Evolutionary conservation across 2,113 vertebrate genomes (phyloP).

Genomic region (Ceyx cyanopectus): DNA sequence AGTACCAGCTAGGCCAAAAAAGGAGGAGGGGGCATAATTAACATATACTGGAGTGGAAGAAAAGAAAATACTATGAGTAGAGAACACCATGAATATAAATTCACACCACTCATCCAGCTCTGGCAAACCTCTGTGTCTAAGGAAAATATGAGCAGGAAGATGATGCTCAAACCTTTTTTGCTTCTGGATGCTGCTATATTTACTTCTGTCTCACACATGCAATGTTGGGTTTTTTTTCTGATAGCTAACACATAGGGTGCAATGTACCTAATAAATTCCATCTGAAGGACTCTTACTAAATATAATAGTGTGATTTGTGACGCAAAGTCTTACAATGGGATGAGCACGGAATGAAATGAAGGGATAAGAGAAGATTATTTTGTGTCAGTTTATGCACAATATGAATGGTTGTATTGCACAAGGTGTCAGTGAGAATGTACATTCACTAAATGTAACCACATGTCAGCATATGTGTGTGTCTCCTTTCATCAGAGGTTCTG

Average conservation of each 20-base stretch:
- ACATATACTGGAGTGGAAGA: not conserved
- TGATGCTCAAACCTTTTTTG: too few species aligned
- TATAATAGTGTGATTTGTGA: not conserved
- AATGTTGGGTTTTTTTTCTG: not conserved
- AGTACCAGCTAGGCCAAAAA: not conserved
- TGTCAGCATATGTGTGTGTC: not conserved
- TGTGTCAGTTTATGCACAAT: not conserved
- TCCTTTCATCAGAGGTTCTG: not conserved
- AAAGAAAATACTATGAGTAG: not conserved
- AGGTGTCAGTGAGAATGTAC: not conserved
- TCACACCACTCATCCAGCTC: not conserved
- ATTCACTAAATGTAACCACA: not conserved
- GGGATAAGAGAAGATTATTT: not conserved
- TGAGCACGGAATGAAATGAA: not conserved
- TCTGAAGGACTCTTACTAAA: not conserved
- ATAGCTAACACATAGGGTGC: not conserved
- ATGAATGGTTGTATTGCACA: not conserved
- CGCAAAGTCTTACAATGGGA: not conserved
- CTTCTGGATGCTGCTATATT: not conserved
- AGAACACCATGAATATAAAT: not conserved
- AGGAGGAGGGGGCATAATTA: not conserved
- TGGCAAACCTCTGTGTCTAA: not conserved
- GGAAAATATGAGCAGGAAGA: not conserved
- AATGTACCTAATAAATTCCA: not conserved
- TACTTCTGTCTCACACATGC: not conserved